Percentiles rank a stretch among this genome's conserved stretches.
These are phyloP conservation scores for Drosophila funebris DNA, from an alignment of 1,140 invertebrate genomes.

Conservation along the genomic window DNA sequence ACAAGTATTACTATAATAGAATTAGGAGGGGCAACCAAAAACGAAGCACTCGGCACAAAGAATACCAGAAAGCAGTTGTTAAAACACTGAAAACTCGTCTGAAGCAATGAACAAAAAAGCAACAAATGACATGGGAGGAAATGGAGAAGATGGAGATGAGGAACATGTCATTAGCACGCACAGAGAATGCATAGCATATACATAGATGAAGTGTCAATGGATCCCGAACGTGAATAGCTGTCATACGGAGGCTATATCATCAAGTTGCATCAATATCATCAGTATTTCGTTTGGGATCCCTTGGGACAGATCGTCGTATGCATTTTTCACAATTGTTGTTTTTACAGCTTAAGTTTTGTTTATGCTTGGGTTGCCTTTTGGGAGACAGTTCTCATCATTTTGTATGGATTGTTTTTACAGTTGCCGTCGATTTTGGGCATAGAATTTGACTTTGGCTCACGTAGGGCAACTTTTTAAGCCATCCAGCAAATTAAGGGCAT, in stretches of 20 bases:
- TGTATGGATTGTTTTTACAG: conserved; percentile 49
- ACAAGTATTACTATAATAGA: conserved; percentile 53
- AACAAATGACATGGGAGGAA: conserved; percentile 25
- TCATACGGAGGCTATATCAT: conserved; percentile 11
- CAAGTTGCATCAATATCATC: no score
- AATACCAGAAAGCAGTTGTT: conserved; percentile 66
- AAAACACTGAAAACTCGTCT: conserved; percentile 29
- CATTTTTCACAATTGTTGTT: conserved; percentile 36
- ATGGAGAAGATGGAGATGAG: background rate
- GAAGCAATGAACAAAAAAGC: conserved; percentile 24
- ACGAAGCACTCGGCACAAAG: conserved; percentile 5
- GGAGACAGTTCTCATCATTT: conserved; percentile 33
- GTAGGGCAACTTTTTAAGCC: conserved; percentile 55
- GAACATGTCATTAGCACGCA: conserved; percentile 51
- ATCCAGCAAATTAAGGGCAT: conserved; percentile 53
- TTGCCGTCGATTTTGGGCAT: conserved; percentile 36
- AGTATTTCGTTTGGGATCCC: conserved; percentile 2
- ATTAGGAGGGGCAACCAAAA: background rate
- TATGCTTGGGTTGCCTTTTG: conserved; percentile 41
- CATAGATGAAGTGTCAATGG: conserved; percentile 1
- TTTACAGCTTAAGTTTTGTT: conserved; percentile 44
- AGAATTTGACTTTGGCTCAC: conserved; percentile 50
- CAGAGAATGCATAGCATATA: conserved; percentile 10
- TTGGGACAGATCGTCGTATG: conserved; percentile 17
- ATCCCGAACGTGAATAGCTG: background rate